These are phyloP conservation scores for Oenanthe oenanthe DNA, from an alignment of 2,113 vertebrate genomes.

Conservation along the genomic window DNA sequence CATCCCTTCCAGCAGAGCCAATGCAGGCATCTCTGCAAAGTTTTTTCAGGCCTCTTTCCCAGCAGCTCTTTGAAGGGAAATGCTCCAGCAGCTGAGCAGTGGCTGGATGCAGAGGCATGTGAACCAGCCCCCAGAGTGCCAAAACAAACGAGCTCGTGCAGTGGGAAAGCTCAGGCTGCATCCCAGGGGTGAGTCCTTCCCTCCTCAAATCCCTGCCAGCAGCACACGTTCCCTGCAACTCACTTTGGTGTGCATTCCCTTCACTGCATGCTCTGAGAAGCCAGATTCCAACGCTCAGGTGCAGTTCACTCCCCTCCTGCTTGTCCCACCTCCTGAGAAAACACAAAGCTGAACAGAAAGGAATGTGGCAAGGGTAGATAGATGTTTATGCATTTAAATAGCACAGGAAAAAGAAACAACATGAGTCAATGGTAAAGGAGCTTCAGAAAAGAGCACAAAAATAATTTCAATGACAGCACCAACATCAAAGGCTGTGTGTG, in stretches of 20 bases:
- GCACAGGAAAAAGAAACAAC: not conserved
- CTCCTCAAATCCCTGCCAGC: not conserved
- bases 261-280: not conserved
- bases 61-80: not conserved
- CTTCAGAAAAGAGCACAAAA: not conserved
- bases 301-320: not conserved
- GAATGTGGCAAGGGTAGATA: not conserved
- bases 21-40: not conserved
- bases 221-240: accelerated
- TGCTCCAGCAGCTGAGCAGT: not conserved
- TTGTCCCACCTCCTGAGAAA: not conserved
- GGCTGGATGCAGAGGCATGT: not conserved
- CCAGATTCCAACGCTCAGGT: not conserved
- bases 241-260: not conserved
- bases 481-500: not conserved
- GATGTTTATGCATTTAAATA: not conserved
- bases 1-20: not conserved
- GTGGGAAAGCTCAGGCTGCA: constrained; percentile 13
- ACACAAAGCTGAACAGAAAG: not conserved
- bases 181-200: not conserved
- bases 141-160: accelerated
- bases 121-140: not conserved
- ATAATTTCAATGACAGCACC: not conserved
- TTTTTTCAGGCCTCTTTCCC: constrained; percentile 5
- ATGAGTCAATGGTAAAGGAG: not conserved